Evolutionary conservation across 2,888 invertebrate species (phyloP).

Genomic region (Drosophila greeni): DNA sequence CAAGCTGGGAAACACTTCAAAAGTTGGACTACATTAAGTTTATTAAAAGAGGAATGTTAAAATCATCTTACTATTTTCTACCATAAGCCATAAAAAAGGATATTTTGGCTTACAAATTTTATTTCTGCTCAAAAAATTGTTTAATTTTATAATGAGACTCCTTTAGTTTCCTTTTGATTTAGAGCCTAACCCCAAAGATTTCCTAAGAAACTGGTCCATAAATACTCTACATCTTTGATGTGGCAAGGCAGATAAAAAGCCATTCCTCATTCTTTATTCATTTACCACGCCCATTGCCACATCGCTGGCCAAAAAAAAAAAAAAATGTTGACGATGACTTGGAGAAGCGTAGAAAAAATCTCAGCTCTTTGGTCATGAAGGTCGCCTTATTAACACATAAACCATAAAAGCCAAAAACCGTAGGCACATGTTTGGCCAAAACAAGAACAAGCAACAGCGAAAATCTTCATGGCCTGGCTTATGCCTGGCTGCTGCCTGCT

Average conservation of each 20-base stretch:
- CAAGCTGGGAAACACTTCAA: neutral
- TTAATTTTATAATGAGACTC: too few relatives aligned
- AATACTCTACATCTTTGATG: constrained; percentile 22
- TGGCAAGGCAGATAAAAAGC: constrained; percentile 26
- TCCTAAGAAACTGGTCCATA: constrained; percentile 24
- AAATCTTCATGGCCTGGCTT: constrained; percentile 39
- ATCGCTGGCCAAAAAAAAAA: constrained; percentile 6
- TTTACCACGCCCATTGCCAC: constrained; percentile 43
- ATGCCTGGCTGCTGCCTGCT: constrained; percentile 52
- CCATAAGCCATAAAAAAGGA: neutral
- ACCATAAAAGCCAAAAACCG: constrained; percentile 66
- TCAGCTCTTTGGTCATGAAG: constrained; percentile 54
- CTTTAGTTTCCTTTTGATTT: neutral
- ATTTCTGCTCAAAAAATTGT: too few relatives aligned
- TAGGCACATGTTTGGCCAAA: constrained; percentile 55
- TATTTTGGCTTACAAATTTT: too few relatives aligned
- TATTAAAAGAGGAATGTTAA: too few relatives aligned
- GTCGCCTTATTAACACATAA: constrained; percentile 73
- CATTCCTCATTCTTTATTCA: constrained; percentile 35
- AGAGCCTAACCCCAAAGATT: neutral
- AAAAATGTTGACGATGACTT: constrained; percentile 5
- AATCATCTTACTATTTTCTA: too few relatives aligned
- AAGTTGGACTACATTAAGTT: neutral
- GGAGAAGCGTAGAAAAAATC: constrained; percentile 50
- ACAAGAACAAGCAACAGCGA: constrained; percentile 28